Conservation (phyloP, 2,113 vertebrate genomes). For the Verasper variegatus region DNA sequence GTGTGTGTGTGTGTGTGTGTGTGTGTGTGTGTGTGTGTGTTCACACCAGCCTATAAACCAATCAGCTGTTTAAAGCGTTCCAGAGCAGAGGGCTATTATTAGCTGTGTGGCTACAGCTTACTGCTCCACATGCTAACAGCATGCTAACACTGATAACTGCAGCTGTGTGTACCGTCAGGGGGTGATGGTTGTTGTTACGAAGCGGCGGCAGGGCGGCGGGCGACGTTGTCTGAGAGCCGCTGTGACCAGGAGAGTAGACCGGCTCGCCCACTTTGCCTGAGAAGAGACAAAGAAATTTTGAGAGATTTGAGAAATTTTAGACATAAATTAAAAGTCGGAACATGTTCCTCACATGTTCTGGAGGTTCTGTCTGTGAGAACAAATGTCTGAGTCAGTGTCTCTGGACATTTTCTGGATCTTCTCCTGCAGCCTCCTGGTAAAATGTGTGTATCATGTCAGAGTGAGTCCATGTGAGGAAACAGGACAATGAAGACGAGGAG, state of each 20-base stretch:
- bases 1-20: background rate
- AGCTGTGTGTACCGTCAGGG: slow-evolving; percentile 55
- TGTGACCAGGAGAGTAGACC: slow-evolving; percentile 71
- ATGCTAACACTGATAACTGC: background rate
- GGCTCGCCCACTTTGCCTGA: slow-evolving; percentile 75
- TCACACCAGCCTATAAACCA: slow-evolving; percentile 64
- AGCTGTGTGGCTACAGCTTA: slow-evolving; percentile 22
- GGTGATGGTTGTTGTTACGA: slow-evolving; percentile 68
- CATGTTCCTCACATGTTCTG: too few species aligned
- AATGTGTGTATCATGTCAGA: too few species aligned
- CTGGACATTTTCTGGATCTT: too few species aligned
- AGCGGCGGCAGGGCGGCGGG: slow-evolving; percentile 72
- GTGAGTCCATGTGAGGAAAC: too few species aligned
- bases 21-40: slow-evolving; percentile 11
- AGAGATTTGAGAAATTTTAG: background rate
- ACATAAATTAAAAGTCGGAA: background rate
- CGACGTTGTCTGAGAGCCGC: slow-evolving; percentile 69
- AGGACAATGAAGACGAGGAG: too few species aligned
- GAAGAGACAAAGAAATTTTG: slow-evolving; percentile 1
- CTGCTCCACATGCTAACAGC: slow-evolving; percentile 4
- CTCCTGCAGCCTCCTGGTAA: too few species aligned
- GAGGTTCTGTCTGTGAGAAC: too few species aligned
- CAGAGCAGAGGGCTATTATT: slow-evolving; percentile 54
- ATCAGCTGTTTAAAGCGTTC: slow-evolving; percentile 61
- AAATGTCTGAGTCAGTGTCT: too few species aligned